Evolutionary conservation across 2,113 vertebrate species (phyloP).

Genomic region (Mystacornis crossleyi): DNA sequence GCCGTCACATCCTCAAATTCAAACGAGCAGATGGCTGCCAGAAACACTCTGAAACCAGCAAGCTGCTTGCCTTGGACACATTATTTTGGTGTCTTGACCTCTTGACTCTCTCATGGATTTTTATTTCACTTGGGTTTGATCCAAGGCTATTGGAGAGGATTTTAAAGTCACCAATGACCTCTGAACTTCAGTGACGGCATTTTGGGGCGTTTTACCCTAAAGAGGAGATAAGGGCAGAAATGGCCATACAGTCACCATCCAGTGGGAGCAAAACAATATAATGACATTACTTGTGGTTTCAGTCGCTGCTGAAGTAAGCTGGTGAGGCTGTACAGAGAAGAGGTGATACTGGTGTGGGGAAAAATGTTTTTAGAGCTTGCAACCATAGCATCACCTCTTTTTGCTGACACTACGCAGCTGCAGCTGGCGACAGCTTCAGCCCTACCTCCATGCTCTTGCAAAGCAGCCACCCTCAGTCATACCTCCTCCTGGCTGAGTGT

Average conservation of each 20-base stretch:
- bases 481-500: neutral
- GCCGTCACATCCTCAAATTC: neutral
- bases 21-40: conserved; percentile 25
- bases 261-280: neutral
- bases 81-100: neutral
- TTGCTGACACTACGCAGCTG: neutral
- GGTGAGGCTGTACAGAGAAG: neutral
- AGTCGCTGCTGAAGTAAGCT: neutral
- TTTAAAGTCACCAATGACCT: neutral
- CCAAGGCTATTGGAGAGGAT: neutral
- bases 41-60: neutral
- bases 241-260: neutral
- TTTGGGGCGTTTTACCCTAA: neutral
- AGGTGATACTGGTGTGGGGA: neutral
- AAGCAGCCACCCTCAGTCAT: neutral
- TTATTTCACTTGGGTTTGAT: conserved; percentile 7
- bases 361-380: neutral
- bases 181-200: conserved; percentile 1
- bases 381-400: neutral
- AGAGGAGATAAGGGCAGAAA: neutral
- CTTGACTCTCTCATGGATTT: neutral
- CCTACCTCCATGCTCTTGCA: neutral
- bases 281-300: neutral
- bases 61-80: neutral
- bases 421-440: neutral